phyloP scores from a whole-genome alignment of 2,113 vertebrate genomes.

The Panthera uncia region DNA sequence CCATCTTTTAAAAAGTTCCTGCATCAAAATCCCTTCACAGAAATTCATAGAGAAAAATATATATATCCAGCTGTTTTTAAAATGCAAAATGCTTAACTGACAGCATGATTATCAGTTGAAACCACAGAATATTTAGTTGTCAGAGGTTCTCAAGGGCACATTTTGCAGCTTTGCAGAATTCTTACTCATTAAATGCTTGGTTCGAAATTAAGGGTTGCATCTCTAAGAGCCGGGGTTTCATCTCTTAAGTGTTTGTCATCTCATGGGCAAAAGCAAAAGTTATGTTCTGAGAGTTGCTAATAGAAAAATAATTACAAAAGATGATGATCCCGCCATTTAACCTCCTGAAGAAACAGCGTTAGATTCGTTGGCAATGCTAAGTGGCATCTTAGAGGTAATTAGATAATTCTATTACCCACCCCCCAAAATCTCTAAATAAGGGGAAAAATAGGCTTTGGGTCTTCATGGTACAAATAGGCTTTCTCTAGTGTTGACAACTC shows the following conservation, averaged over 20 bases:
- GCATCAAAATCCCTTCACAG: conserved; percentile 44
- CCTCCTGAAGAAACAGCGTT: background rate
- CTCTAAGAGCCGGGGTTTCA: background rate
- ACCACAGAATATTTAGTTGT: conserved; percentile 40
- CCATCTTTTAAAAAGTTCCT: background rate
- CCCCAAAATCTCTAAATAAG: background rate
- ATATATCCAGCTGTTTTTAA: conserved; percentile 59
- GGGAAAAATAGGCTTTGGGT: background rate
- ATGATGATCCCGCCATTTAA: background rate
- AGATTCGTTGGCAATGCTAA: background rate
- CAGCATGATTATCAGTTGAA: conserved; percentile 64
- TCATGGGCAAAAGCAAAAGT: background rate
- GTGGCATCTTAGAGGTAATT: background rate
- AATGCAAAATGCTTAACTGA: conserved; percentile 46
- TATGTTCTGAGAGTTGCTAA: background rate
- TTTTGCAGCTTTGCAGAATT: conserved; percentile 36
- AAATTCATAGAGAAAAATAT: background rate
- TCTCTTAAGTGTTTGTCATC: background rate
- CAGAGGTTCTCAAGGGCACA: conserved; percentile 24
- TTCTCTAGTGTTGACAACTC: background rate
- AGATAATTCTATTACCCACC: background rate
- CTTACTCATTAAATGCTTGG: conserved; percentile 12
- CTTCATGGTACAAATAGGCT: background rate
- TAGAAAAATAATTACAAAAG: conserved; percentile 21
- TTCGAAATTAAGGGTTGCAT: conserved; percentile 42